Evolutionary conservation across 2,113 vertebrate species (phyloP).

Genomic region (Diglossa brunneiventris): DNA sequence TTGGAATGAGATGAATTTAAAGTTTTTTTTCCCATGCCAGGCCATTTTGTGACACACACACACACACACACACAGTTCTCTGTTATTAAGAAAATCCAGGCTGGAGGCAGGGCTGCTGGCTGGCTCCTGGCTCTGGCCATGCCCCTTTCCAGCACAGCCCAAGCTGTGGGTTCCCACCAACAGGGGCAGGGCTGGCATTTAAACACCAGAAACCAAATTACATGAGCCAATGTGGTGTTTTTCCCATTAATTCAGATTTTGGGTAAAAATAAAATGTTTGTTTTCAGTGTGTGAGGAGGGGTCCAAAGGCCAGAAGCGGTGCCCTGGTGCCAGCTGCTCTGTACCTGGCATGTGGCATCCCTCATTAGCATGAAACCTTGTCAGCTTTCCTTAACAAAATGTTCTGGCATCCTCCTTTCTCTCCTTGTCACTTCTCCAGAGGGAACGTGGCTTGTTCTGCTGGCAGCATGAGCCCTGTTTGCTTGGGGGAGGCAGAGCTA

Average conservation of each 20-base stretch:
- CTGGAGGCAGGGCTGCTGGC: not conserved
- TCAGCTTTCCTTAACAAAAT: constrained; percentile 28
- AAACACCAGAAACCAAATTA: not conserved
- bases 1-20: rapidly evolving
- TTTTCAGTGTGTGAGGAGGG: not conserved
- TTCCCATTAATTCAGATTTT: not conserved
- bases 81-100: not conserved
- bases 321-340: not conserved
- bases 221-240: not conserved
- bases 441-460: constrained; percentile 27
- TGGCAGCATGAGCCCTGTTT: constrained; percentile 33
- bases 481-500: constrained; percentile 17
- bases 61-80: rapidly evolving
- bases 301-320: not conserved
- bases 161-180: too few species aligned
- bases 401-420: constrained; percentile 45
- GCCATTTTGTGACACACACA: not conserved
- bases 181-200: not conserved
- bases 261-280: not conserved
- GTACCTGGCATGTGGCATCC: not conserved
- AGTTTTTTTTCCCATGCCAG: not conserved
- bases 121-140: not conserved
- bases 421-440: constrained; percentile 30
- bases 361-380: not conserved
- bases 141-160: not conserved